phyloP scores from a whole-genome alignment of 2,888 invertebrate genomes.

The Hecatera dysodea region DNA sequence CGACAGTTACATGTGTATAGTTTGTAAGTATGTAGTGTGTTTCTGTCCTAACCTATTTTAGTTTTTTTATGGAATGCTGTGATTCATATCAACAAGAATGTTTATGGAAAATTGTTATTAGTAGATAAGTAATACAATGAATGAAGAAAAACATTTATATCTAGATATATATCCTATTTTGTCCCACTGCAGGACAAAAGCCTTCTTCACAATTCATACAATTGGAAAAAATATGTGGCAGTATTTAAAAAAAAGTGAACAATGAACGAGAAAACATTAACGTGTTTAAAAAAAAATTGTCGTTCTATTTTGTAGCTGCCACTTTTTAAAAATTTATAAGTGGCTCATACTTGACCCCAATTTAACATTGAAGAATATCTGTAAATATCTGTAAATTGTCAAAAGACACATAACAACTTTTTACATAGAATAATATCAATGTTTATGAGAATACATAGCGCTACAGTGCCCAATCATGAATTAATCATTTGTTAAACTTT shows the following conservation, averaged over 20 bases:
- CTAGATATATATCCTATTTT: no score
- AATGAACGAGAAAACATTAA: no score
- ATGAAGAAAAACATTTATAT: no score
- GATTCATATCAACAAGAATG: neutral
- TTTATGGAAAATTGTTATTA: constrained; percentile 1
- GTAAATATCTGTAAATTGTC: constrained; percentile 16
- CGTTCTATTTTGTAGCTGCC: neutral
- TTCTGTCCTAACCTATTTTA: constrained; percentile 37
- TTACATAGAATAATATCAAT: constrained; percentile 7
- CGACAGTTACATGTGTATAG: constrained; percentile 61
- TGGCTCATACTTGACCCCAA: constrained; percentile 21
- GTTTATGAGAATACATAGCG: constrained; percentile 8
- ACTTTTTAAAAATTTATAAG: neutral
- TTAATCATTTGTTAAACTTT: constrained; percentile 43
- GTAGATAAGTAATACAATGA: no score
- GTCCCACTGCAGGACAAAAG: no score
- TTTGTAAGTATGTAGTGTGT: constrained; percentile 35
- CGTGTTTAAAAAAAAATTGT: neutral
- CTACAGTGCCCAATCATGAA: constrained; percentile 40
- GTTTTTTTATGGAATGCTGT: constrained; percentile 8
- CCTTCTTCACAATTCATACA: no score
- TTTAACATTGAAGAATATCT: constrained; percentile 18
- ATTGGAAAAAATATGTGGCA: neutral
- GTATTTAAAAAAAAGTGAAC: neutral
- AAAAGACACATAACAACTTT: constrained; percentile 8